Conservation (phyloP, 2,113 vertebrate genomes). For the Sander lucioperca region DNA sequence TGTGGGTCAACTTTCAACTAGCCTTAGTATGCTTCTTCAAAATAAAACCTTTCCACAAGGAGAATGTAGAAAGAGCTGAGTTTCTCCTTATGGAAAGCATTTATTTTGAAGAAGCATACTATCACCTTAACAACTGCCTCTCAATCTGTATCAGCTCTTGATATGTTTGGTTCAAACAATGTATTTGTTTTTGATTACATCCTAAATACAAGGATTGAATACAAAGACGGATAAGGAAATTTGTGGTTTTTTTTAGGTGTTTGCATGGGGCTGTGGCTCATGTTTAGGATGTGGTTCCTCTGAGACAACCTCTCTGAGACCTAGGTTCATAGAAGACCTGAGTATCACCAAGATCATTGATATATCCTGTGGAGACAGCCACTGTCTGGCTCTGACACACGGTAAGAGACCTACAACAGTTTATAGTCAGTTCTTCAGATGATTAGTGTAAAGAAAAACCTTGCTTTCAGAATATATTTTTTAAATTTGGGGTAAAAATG, state of each 20-base stretch:
- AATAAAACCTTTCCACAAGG: too few species aligned
- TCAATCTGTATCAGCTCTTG: not conserved
- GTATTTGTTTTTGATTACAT: not conserved
- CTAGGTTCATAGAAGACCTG: constrained; percentile 95
- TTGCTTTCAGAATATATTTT: not conserved
- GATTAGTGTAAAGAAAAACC: not conserved
- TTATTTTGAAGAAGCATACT: not conserved
- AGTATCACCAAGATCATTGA: constrained; percentile 97
- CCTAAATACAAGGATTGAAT: not conserved
- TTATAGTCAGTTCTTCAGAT: not conserved
- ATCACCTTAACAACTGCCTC: not conserved
- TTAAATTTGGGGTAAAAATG: not conserved
- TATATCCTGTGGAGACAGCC: constrained; percentile 98
- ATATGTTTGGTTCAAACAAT: not conserved
- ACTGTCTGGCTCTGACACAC: constrained; percentile 97
- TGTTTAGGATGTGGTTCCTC: constrained; percentile 98
- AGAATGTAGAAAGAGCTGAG: too few species aligned
- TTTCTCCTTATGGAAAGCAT: not conserved
- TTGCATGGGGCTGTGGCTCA: constrained; percentile 97
- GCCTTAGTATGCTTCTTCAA: not conserved
- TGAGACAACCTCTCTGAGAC: constrained; percentile 94
- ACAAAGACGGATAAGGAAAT: not conserved
- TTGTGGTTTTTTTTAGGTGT: constrained; percentile 84
- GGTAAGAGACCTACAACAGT: constrained; percentile 82
- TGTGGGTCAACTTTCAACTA: not conserved